These are phyloP conservation scores for Corythornis madagascariensis DNA, from an alignment of 2,113 vertebrate genomes.

Conservation along the genomic window DNA sequence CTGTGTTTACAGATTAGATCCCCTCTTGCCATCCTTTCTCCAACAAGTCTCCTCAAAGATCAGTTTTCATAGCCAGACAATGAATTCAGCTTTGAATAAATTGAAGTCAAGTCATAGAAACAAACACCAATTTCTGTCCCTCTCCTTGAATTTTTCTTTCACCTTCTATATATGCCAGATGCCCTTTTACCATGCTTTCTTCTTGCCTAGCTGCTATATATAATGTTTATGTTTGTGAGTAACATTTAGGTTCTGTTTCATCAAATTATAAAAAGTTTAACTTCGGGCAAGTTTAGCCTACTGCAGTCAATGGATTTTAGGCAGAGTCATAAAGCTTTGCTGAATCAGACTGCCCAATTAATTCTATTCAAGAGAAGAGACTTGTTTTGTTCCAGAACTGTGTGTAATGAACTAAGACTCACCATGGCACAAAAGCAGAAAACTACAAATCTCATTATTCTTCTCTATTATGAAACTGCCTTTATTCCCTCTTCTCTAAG, in stretches of 20 bases:
- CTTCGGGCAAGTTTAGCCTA: not conserved
- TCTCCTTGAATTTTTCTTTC: not conserved
- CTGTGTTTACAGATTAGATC: accelerated
- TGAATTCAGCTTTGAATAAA: not conserved
- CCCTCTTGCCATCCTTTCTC: not conserved
- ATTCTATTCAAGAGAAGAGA: not conserved
- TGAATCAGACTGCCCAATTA: not conserved
- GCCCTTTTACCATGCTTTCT: not conserved
- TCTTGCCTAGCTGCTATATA: not conserved
- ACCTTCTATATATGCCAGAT: not conserved
- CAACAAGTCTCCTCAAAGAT: not conserved
- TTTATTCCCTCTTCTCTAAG: not conserved
- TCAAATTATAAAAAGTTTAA: not conserved
- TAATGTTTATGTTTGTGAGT: not conserved
- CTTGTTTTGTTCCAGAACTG: not conserved
- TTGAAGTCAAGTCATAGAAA: not conserved
- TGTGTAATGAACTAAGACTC: not conserved
- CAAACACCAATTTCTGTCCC: not conserved
- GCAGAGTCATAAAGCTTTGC: not conserved
- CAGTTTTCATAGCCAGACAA: not conserved
- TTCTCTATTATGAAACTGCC: not conserved
- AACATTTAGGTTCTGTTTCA: not conserved
- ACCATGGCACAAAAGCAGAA: not conserved
- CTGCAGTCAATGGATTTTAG: not conserved
- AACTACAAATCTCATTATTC: not conserved